phyloP scores from a whole-genome alignment of 2,888 invertebrate species.

The Drosophila diplacantha region DNA sequence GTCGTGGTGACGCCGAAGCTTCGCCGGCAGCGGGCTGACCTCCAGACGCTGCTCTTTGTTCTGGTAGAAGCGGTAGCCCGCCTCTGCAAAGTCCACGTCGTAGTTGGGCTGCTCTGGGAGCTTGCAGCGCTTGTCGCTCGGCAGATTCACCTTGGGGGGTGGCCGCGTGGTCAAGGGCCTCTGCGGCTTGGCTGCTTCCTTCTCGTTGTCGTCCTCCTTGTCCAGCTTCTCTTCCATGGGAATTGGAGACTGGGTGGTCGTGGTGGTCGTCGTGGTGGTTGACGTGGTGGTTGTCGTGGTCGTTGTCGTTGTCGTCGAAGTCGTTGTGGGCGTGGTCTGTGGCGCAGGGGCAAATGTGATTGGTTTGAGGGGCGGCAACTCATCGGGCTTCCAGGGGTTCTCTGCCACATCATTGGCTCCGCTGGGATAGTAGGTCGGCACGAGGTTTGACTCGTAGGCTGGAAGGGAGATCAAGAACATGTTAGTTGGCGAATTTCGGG shows the following conservation, averaged over 20 bases:
- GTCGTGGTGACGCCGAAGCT: slow-evolving; percentile 83
- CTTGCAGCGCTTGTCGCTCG: slow-evolving; percentile 75
- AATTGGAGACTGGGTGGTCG: slow-evolving; percentile 36
- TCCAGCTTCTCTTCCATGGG: slow-evolving; percentile 1
- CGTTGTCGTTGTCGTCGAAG: slow-evolving; percentile 67
- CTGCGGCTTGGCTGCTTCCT: slow-evolving; percentile 15
- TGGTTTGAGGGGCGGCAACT: slow-evolving; percentile 32
- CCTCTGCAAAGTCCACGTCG: slow-evolving; percentile 73
- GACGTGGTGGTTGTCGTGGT: slow-evolving; percentile 64
- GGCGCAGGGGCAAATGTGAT: slow-evolving; percentile 33
- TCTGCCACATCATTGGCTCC: slow-evolving; percentile 57
- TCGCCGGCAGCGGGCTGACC: slow-evolving; percentile 81
- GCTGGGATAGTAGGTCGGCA: slow-evolving; percentile 72
- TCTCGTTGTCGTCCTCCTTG: slow-evolving; percentile 19
- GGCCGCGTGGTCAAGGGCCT: slow-evolving; percentile 39
- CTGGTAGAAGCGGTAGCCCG: slow-evolving; percentile 75
- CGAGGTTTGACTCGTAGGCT: slow-evolving; percentile 72
- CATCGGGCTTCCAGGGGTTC: slow-evolving; percentile 25
- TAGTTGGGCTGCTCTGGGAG: slow-evolving; percentile 75
- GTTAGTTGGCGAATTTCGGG: not conserved
- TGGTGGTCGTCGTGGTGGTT: slow-evolving; percentile 54
- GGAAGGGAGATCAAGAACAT: not conserved
- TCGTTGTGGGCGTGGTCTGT: slow-evolving; percentile 57
- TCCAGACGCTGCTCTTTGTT: slow-evolving; percentile 84
- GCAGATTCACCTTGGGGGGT: slow-evolving; percentile 53